Evolutionary conservation across 2,797 vertebrate species (phyloP), one percentile per base, ranked within the genome.

Genomic region (Epinephelus coioides): DNA sequence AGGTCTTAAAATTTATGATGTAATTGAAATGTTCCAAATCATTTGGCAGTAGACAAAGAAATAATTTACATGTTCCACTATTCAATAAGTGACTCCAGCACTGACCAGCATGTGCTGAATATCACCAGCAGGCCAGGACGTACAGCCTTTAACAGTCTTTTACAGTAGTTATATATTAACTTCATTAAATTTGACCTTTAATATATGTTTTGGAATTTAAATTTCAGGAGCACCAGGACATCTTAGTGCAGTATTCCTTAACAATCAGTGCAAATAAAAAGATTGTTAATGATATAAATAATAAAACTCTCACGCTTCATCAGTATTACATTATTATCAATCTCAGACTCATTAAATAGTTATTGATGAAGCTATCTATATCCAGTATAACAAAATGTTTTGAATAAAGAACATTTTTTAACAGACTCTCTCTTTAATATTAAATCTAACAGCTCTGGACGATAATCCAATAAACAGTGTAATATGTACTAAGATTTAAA

Each of bases 31-130:
- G 49, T 47, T 75, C 7, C 18, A 75, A 61, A 72, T 65, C 1
- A 60, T 55, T 40, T 15, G 1, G 21, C 3, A 18, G 6, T 14
- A 40, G 23, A 65, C 40, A n/a, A 59, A 47, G 2, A 81, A n/a
- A 40, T 34, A 25, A 34, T 10, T 21, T 54, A 2, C 1, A 27
- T 18, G 4, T 23, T 54, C 38, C 7, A 53, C 4, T 5, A 1
- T 81, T 34, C 12, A 18, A 0, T n/a, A 19, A 17, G 56, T 55
- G 55, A 66, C 34, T 0, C 25, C 80, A 76, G 82, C 85, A 84
- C 76, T 73, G 78, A 84, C 82, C 83, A 82, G 85, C 85, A 83
- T 40, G 68, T 67, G 77, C 81, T 47, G 3, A 60, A 18, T 7
- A 47, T 80, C 30, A 43, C 47, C 13, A 5, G 30, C 61, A 38